Percentiles rank a stretch among this genome's conserved stretches.
These are phyloP conservation scores for Phengaris arion DNA, from an alignment of 2,888 invertebrate genomes.

Conservation along the genomic window DNA sequence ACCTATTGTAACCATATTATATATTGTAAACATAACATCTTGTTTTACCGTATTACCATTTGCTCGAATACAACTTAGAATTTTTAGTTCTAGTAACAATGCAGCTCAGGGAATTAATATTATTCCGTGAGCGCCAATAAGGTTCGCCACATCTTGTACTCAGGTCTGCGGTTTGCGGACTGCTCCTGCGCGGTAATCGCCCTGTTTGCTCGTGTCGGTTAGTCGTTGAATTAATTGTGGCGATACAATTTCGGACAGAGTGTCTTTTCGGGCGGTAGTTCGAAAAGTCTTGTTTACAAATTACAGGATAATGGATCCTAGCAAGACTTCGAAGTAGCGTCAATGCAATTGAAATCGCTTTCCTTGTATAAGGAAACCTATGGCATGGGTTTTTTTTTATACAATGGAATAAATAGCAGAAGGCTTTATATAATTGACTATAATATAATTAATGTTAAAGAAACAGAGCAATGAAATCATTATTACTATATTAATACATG, in stretches of 20 bases:
- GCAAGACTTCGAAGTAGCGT: neutral
- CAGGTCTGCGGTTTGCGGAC: conserved; percentile 6
- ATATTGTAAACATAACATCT: neutral
- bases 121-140: conserved; percentile 16
- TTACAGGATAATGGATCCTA: neutral
- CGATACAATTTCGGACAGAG: conserved; percentile 11
- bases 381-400: too few relatives aligned
- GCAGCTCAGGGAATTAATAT: conserved; percentile 5
- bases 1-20: too few relatives aligned
- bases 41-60: neutral
- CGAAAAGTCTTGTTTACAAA: conserved; percentile 1
- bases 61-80: neutral
- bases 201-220: conserved; percentile 15
- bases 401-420: too few relatives aligned
- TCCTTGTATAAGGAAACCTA: neutral
- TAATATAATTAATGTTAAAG: too few relatives aligned
- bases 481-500: too few relatives aligned
- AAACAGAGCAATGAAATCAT: too few relatives aligned
- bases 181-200: neutral
- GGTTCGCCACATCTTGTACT: conserved; percentile 23
- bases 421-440: too few relatives aligned
- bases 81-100: neutral
- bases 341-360: neutral
- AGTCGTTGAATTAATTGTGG: conserved; percentile 18
- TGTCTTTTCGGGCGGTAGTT: neutral